Evolutionary conservation across 2,888 invertebrate species (phyloP), one percentile per base, ranked within the genome.

Genomic region (Osmoderma eremita): DNA sequence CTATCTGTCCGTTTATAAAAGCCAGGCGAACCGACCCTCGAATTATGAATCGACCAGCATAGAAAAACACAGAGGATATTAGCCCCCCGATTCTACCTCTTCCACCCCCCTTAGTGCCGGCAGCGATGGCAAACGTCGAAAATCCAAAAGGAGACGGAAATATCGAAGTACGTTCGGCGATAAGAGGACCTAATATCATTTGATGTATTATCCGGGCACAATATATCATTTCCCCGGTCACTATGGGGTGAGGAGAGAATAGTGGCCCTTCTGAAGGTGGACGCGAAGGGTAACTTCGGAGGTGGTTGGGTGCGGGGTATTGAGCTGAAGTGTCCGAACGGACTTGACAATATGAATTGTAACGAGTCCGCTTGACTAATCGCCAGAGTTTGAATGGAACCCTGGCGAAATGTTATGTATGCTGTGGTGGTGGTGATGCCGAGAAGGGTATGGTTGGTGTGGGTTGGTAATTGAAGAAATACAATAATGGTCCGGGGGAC

Each of bases 141-240:
- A 15, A 30, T 24, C 13, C 50, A 30, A 51, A 51, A 51, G 50
- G 50, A 51, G 78, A 71, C 72, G 24, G 50, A 50, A 50, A 63
- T 22, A 50, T 50, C 51, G 50, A 36, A 48, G 49, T 41, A 38
- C 13, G 49, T 30, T n/a, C 24, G 12, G 17, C 63, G 63, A 63
- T 49, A 49, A 63, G 50, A 49, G 49, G 36, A 50, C 49, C 49
- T 74, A 77, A 78, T 79, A 78, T 75, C 76, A 76, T 77, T 78
- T 79, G 79, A 79, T 79, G 78, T 79, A 79, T 79, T 78, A 78
- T 76, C 78, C 78, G 78, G 77, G 75, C 30, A 78, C 80, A 51
- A 80, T 80, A 80, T 79, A 80, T 80, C 80, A 63, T 63, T 41
- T 10, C 30, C 30, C 10, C 50, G 24, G 36, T 30, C n/a, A n/a